Evolutionary conservation across 2,797 vertebrate species (phyloP), one percentile per base, ranked within the genome.

Genomic region (Phrynocephalus guinanensis): DNA sequence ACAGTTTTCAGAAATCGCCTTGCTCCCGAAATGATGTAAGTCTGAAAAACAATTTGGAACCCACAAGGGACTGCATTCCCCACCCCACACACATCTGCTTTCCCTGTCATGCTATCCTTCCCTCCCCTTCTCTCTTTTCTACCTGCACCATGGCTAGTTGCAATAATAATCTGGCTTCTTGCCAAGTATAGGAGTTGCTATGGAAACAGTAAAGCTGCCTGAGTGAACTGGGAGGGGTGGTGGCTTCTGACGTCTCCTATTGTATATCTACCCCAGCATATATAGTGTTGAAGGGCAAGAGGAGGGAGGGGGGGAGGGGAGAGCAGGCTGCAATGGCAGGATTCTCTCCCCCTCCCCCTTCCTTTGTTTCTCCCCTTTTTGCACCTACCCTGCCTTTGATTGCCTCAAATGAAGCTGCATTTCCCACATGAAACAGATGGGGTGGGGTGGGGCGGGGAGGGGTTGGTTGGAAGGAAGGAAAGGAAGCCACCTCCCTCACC

Each of bases 141-240:
- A 80, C 76, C 79, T 78, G 48, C 10, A 18, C 60, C 88, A 79
- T 3, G 89, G 86, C 33, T 76, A 94, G 89, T 89, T 92, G 93
- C 91, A 93, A 94, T 94, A 93, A 95, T 86, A 86, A 90, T 86
- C 94, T 89, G 95, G 95, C 94, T 44, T 67, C 91, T 90, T 91
- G 79, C 95, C 96, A 82, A 89, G 90, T 91, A 38, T 89, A 11
- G 63, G 1, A n/a, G 94, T 97, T 95, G 88, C 95, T 91, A 93
- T 96, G 92, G 96, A 88, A 96, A 96, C 92, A 1, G 28, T 56
- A 90, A 95, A 96, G 92, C 94, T 79, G 93, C 94, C n/a, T 68
- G 38, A 56, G 91, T 60, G 86, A 89, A 91, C 86, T 88, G 3
- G 2, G 48, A 80, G 28, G 75, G 83, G 73, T 52, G 82, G 0